A percentile compares a stretch with the other conserved stretches of the same genome.
These are phyloP conservation scores for Bombycilla garrulus DNA, from an alignment of 2,113 vertebrate species.

Conservation along the genomic window DNA sequence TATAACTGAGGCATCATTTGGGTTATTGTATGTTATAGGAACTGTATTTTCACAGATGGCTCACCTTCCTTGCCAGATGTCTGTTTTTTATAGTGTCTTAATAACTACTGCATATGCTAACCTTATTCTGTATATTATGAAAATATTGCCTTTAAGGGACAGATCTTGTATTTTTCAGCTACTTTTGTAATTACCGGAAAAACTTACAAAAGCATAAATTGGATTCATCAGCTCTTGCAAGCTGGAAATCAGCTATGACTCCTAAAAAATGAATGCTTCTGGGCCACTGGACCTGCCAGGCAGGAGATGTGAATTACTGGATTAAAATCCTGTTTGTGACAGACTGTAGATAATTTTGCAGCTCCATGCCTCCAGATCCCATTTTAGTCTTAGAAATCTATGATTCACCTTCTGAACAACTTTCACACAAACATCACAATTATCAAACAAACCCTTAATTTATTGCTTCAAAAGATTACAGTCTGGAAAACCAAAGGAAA, in stretches of 20 bases:
- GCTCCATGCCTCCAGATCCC: neutral
- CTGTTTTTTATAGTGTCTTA: neutral
- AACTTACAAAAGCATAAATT: neutral
- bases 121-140: neutral
- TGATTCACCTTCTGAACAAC: conserved; percentile 35
- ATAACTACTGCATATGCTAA: neutral
- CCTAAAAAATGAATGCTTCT: neutral
- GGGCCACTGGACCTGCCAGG: neutral
- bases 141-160: neutral
- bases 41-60: conserved; percentile 42
- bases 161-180: neutral
- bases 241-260: neutral
- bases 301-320: neutral
- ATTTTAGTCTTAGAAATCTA: conserved; percentile 2
- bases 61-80: conserved; percentile 38
- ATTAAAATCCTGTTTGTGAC: conserved; percentile 26
- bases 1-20: conserved; percentile 29
- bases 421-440: neutral
- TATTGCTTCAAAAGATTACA: conserved; percentile 23
- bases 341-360: conserved; percentile 15
- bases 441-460: conserved; percentile 53
- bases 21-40: conserved; percentile 21
- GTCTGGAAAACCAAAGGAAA: conserved; percentile 45
- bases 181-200: neutral
- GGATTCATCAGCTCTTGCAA: neutral